Percentiles rank a stretch among this genome's conserved stretches.
phyloP scores from a whole-genome alignment of 2,888 invertebrate species.

The Ecdyonurus torrentis region DNA sequence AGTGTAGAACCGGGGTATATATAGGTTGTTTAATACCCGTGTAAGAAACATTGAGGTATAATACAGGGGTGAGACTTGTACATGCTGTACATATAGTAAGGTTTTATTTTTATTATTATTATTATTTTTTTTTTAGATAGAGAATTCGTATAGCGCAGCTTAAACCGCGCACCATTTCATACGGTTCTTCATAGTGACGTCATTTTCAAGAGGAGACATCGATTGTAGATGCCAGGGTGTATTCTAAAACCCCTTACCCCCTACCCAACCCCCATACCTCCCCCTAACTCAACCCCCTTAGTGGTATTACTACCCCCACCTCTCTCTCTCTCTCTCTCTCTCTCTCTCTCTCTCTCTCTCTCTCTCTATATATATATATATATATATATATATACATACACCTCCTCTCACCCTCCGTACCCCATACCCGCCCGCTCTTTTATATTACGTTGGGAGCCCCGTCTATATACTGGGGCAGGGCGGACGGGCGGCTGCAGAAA shows the following conservation, averaged over 20 bases:
- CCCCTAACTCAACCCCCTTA: not conserved
- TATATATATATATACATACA: too few species aligned
- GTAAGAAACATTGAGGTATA: too few species aligned
- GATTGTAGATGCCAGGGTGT: slow-evolving; percentile 1
- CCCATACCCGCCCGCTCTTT: not conserved
- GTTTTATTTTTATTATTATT: too few species aligned
- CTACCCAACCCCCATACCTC: not conserved
- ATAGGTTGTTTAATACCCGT: too few species aligned
- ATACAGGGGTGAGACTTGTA: not conserved
- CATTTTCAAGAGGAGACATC: slow-evolving; percentile 1
- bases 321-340: not conserved
- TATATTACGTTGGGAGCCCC: not conserved
- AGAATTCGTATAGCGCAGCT: not conserved
- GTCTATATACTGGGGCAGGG: not conserved
- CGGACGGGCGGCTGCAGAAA: not conserved
- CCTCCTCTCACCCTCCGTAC: not conserved
- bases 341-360: too few species aligned
- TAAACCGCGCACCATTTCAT: not conserved
- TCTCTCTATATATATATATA: not conserved
- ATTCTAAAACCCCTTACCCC: slow-evolving; percentile 1
- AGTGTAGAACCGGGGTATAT: too few species aligned
- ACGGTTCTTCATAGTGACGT: not conserved
- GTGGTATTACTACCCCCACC: not conserved
- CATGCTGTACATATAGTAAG: not conserved
- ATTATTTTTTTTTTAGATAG: too few species aligned